A percentile compares a stretch with the other conserved stretches of the same genome.
Conservation (phyloP, 2,888 invertebrate genomes). For the Masnerella sp. region DNA sequence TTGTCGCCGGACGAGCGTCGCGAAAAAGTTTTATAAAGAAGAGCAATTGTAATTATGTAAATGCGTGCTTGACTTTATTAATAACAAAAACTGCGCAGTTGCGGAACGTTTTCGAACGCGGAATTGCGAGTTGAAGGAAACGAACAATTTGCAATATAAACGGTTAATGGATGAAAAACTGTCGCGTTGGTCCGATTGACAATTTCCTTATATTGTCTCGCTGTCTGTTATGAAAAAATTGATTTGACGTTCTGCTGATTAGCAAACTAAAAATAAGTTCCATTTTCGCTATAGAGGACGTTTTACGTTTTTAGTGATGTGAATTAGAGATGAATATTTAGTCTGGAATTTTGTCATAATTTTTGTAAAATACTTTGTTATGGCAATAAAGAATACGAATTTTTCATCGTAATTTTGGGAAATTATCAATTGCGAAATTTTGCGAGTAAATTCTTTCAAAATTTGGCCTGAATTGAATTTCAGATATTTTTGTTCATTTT, state of each 20-base stretch:
- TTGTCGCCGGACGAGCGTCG: no score
- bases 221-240: conserved; percentile 13
- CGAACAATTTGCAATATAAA: conserved; percentile 37
- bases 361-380: no score
- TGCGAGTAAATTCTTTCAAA: no score
- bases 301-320: conserved; percentile 2
- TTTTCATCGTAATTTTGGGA: no score
- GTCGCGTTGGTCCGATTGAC: conserved; percentile 28
- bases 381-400: no score
- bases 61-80: conserved; percentile 34
- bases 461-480: no score
- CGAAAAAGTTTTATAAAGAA: conserved; percentile 17
- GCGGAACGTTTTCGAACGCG: conserved; percentile 6
- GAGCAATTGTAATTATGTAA: conserved; percentile 31
- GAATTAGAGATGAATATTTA: no score
- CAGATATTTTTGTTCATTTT: no score
- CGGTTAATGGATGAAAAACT: conserved; percentile 34
- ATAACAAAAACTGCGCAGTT: conserved; percentile 30
- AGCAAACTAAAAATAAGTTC: conserved; percentile 13
- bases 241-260: conserved; percentile 10
- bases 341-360: no score
- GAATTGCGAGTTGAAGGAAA: conserved; percentile 39
- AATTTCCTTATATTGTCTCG: conserved; percentile 33
- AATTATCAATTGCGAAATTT: no score
- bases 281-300: neutral